Percentiles rank a stretch among this genome's conserved stretches.
Evolutionary conservation across 2,888 invertebrate genomes (phyloP).

Genomic region (Eupithecia subfuscata): DNA sequence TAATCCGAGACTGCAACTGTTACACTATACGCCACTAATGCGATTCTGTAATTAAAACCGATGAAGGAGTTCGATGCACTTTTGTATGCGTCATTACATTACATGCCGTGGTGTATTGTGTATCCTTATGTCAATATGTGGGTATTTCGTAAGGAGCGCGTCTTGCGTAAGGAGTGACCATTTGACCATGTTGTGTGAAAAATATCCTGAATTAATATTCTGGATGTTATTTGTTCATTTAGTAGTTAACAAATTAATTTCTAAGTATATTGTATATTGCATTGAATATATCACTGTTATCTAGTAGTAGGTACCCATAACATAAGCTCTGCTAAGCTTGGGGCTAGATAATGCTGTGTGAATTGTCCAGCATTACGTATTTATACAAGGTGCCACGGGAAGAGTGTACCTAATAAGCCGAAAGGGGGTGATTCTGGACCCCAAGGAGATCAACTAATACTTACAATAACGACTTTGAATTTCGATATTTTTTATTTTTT

Average conservation of each 20-base stretch:
- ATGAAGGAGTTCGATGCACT: conserved; percentile 39
- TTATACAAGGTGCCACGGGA: too few relatives aligned
- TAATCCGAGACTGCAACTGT: conserved; percentile 8
- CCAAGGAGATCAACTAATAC: too few relatives aligned
- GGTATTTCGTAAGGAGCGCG: conserved; percentile 46
- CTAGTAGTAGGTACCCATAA: too few relatives aligned
- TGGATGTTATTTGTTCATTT: too few relatives aligned
- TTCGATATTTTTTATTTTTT: too few relatives aligned
- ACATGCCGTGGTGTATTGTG: conserved; percentile 26
- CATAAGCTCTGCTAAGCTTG: too few relatives aligned
- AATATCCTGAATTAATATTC: conserved; percentile 1
- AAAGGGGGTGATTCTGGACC: too few relatives aligned
- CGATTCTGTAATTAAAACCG: conserved; percentile 38
- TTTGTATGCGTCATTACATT: conserved; percentile 29
- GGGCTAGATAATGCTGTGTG: too few relatives aligned
- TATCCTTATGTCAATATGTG: conserved; percentile 43
- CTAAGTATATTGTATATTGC: not conserved
- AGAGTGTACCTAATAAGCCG: too few relatives aligned
- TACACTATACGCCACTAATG: conserved; percentile 21
- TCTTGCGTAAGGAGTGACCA: conserved; percentile 24
- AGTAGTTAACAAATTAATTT: not conserved
- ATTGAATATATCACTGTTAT: too few relatives aligned
- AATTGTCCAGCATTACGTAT: too few relatives aligned
- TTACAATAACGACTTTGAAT: too few relatives aligned
- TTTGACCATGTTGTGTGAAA: not conserved